Conservation (phyloP, 30 jellyfish, hydroid and myxozoan genomes). For the Hydractinia symbiolongicarpus region DNA sequence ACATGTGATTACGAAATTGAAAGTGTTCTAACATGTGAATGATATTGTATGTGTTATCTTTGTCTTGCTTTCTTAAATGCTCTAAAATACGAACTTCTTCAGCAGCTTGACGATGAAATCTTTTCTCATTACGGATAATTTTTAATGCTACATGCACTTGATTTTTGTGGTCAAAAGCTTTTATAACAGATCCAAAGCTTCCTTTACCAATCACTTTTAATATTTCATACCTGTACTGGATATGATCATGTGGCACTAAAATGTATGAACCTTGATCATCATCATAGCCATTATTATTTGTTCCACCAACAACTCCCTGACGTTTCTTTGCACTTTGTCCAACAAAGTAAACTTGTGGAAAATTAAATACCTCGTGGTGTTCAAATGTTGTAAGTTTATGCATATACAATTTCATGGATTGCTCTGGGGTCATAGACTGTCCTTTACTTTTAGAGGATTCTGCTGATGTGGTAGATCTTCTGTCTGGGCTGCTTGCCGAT, state of each 20-base stretch:
- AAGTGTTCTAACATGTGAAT: constrained; percentile 91
- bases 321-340: constrained; percentile 96
- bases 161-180: constrained; percentile 86
- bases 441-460: constrained; percentile 76
- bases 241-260: constrained; percentile 90
- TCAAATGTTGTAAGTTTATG: constrained; percentile 87
- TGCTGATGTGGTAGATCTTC: constrained; percentile 79
- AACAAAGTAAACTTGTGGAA: constrained; percentile 82
- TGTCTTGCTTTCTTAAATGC: constrained; percentile 83
- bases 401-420: constrained; percentile 86
- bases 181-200: constrained; percentile 87
- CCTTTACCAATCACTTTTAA: constrained; percentile 90
- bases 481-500: constrained; percentile 35
- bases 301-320: constrained; percentile 95
- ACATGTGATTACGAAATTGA: constrained; percentile 85
- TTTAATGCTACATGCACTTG: constrained; percentile 89
- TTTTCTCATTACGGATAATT: constrained; percentile 78
- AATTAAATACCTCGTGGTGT: constrained; percentile 87
- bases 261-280: constrained; percentile 92
- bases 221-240: constrained; percentile 76
- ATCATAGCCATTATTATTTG: constrained; percentile 88
- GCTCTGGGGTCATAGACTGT: constrained; percentile 80
- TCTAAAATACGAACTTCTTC: constrained; percentile 87
- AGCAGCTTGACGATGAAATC: constrained; percentile 97
- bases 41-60: constrained; percentile 70